Evolutionary conservation across 2,113 vertebrate genomes (phyloP).

Genomic region (Tupaia tana): DNA sequence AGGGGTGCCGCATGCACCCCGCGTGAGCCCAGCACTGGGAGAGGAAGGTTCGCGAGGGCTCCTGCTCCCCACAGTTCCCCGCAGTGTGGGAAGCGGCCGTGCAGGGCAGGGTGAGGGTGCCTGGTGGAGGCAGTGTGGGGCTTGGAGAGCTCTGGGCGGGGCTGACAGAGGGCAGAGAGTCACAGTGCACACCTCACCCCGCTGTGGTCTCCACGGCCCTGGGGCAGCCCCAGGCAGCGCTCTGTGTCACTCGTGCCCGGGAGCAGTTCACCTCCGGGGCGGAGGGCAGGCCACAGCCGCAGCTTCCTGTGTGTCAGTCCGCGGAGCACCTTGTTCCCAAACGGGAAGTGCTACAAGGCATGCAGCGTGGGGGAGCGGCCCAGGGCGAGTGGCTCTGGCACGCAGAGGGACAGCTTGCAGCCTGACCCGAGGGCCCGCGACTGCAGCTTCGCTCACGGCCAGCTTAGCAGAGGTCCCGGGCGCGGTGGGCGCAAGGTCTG

Average conservation of each 20-base stretch:
- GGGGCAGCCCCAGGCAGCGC: too few relatives aligned
- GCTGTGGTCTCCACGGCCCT: background rate
- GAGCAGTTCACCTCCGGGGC: background rate
- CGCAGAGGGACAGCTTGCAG: accelerated
- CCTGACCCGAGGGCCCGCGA: background rate
- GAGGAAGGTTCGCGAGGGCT: too few relatives aligned
- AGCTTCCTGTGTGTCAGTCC: conserved; percentile 59
- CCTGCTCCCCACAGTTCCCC: too few relatives aligned
- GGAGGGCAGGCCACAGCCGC: background rate
- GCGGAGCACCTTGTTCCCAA: background rate
- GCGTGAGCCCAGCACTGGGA: background rate
- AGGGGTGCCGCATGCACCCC: too few relatives aligned
- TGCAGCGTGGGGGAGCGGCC: background rate
- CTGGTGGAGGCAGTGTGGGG: background rate
- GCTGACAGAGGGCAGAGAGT: background rate
- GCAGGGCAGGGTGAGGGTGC: background rate
- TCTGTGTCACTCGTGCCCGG: background rate
- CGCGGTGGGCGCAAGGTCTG: too few relatives aligned
- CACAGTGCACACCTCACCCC: background rate
- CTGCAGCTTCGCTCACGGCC: accelerated
- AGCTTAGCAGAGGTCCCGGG: background rate
- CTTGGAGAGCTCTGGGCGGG: background rate
- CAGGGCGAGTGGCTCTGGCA: background rate
- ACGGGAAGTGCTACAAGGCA: conserved; percentile 52
- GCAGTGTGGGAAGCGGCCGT: background rate